These are phyloP conservation scores for Branchinecta lindahli DNA, from an alignment of 1,140 invertebrate species.

Conservation along the genomic window DNA sequence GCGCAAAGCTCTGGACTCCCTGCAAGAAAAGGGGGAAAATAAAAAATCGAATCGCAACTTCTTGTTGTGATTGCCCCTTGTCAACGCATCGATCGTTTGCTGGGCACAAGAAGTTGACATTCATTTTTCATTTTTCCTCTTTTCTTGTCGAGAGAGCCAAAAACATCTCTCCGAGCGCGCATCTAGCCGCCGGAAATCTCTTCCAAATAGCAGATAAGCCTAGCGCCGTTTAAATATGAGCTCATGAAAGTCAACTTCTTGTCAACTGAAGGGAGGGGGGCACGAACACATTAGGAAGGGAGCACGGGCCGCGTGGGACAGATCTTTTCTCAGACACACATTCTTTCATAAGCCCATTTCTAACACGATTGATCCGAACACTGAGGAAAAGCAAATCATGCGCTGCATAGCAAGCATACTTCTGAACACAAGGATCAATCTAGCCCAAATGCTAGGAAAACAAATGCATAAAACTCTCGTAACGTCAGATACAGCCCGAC, in stretches of 20 bases:
- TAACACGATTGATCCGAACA: too few relatives aligned
- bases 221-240: neutral
- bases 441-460: too few relatives aligned
- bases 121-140: slow-evolving; percentile 41
- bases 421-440: too few relatives aligned
- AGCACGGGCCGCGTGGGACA: too few relatives aligned
- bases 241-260: slow-evolving; percentile 11
- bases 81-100: slow-evolving; percentile 10
- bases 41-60: slow-evolving; percentile 19
- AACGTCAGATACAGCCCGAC: too few relatives aligned
- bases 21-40: slow-evolving; percentile 13
- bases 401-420: too few relatives aligned
- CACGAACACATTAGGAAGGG: too few relatives aligned
- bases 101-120: slow-evolving; percentile 75
- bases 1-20: neutral
- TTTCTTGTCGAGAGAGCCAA: neutral
- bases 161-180: neutral
- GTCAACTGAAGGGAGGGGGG: neutral
- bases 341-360: too few relatives aligned
- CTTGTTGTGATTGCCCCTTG: slow-evolving; percentile 13
- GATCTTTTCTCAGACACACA: too few relatives aligned
- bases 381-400: too few relatives aligned
- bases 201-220: neutral
- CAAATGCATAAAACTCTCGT: too few relatives aligned
- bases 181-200: neutral